Percentiles rank a stretch among this genome's conserved stretches.
Conservation (phyloP, 2,888 invertebrate genomes). For the Tribolium freemani region DNA sequence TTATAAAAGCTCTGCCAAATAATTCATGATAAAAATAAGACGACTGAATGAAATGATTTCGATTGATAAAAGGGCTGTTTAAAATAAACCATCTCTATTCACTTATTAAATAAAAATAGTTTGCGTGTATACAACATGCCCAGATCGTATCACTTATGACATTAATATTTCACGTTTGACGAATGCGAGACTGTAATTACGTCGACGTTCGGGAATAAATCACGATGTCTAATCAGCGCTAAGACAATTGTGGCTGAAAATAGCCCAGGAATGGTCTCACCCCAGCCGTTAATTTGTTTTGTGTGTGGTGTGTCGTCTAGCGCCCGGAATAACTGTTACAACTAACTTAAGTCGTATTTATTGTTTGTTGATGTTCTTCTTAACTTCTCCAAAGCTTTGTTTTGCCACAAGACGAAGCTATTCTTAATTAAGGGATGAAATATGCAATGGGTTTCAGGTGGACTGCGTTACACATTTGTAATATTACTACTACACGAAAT, state of each 20-base stretch:
- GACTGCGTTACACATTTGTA: neutral
- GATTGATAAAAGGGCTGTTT: conserved; percentile 1
- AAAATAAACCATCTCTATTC: conserved; percentile 15
- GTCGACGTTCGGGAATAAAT: conserved; percentile 58
- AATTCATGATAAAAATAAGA: too few species aligned
- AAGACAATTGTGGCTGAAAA: conserved; percentile 52
- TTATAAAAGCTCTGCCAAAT: neutral
- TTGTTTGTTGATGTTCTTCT: conserved; percentile 53
- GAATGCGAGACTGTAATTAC: conserved; percentile 57
- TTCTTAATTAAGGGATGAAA: conserved; percentile 22
- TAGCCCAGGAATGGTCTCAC: conserved; percentile 48
- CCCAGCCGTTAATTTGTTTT: conserved; percentile 54
- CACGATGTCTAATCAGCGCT: conserved; percentile 50
- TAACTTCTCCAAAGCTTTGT: conserved; percentile 48
- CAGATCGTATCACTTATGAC: conserved; percentile 53
- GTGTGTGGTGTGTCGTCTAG: conserved; percentile 56
- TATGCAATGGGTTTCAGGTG: too few species aligned
- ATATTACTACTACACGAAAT: neutral
- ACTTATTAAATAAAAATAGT: conserved; percentile 45
- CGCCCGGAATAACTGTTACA: conserved; percentile 58
- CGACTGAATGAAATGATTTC: neutral
- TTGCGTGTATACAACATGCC: conserved; percentile 31
- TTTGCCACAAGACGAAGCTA: conserved; percentile 31
- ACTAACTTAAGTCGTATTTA: conserved; percentile 55
- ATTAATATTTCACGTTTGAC: conserved; percentile 59